These are phyloP conservation scores for Prietella phreatophila DNA, from an alignment of 2,113 vertebrate genomes.

Conservation along the genomic window DNA sequence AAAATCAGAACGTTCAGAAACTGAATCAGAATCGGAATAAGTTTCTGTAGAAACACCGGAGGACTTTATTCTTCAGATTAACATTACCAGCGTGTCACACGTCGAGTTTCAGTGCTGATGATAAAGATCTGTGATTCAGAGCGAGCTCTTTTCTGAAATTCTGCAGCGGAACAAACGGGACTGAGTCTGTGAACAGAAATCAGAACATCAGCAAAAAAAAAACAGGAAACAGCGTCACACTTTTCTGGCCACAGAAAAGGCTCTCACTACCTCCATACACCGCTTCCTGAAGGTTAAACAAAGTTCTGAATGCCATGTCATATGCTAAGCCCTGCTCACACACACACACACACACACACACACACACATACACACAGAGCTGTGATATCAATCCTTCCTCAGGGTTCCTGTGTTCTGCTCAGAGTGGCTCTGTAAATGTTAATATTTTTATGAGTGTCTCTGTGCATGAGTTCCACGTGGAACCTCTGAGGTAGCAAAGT, in stretches of 20 bases:
- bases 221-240: not conserved
- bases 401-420: not conserved
- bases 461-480: constrained; percentile 67
- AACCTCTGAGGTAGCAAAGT: constrained; percentile 73
- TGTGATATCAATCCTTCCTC: not conserved
- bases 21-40: not conserved
- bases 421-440: constrained; percentile 76
- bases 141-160: constrained; percentile 70
- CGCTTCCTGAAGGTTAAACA: not conserved
- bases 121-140: constrained; percentile 71
- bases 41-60: not conserved
- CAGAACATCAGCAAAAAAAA: constrained; percentile 71
- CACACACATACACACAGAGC: not conserved
- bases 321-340: not conserved
- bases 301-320: too few species aligned
- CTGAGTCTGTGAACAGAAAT: constrained; percentile 74
- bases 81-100: not conserved
- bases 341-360: not conserved
- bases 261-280: not conserved
- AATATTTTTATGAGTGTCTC: constrained; percentile 72
- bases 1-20: not conserved
- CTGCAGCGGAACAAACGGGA: constrained; percentile 76
- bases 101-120: constrained; percentile 37
- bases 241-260: not conserved
- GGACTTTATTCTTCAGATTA: not conserved